Conservation (phyloP, 2,113 vertebrate species). For the Oncorhynchus nerka region DNA sequence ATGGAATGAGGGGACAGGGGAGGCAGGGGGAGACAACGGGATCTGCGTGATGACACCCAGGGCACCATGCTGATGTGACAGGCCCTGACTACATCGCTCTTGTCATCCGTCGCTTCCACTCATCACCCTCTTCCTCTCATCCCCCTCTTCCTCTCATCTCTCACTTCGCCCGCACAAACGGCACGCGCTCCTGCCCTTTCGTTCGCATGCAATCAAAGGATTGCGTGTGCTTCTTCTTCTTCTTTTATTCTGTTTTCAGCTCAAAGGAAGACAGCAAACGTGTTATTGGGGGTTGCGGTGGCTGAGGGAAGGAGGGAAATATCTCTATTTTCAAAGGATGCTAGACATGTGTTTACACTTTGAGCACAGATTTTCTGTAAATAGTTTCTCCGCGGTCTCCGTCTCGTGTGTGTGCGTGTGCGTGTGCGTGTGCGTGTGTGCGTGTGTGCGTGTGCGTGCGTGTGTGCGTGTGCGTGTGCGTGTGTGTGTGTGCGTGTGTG, state of each 20-base stretch:
- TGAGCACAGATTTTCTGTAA: slow-evolving; percentile 52
- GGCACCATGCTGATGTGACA: not conserved
- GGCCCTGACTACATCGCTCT: slow-evolving; percentile 14
- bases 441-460: too few relatives aligned
- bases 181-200: not conserved
- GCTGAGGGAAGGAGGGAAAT: slow-evolving; percentile 4
- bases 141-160: not conserved
- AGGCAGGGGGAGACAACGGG: not conserved
- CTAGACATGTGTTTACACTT: slow-evolving; percentile 71
- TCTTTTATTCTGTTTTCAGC: slow-evolving; percentile 51
- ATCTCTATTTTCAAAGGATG: slow-evolving; percentile 58
- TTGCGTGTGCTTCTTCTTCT: slow-evolving; percentile 25
- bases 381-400: slow-evolving; percentile 53
- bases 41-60: not conserved
- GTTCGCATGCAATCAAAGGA: slow-evolving; percentile 9
- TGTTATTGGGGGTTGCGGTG: slow-evolving; percentile 34
- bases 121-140: not conserved
- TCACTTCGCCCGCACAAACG: slow-evolving; percentile 1
- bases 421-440: too few relatives aligned
- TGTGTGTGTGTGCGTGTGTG: too few relatives aligned
- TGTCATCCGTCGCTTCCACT: not conserved
- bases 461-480: too few relatives aligned
- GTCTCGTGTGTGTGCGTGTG: not conserved
- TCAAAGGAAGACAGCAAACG: slow-evolving; percentile 36
- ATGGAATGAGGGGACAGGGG: too few relatives aligned